Evolutionary conservation across 2,113 vertebrate genomes (phyloP).

Genomic region (Chionomys nivalis): DNA sequence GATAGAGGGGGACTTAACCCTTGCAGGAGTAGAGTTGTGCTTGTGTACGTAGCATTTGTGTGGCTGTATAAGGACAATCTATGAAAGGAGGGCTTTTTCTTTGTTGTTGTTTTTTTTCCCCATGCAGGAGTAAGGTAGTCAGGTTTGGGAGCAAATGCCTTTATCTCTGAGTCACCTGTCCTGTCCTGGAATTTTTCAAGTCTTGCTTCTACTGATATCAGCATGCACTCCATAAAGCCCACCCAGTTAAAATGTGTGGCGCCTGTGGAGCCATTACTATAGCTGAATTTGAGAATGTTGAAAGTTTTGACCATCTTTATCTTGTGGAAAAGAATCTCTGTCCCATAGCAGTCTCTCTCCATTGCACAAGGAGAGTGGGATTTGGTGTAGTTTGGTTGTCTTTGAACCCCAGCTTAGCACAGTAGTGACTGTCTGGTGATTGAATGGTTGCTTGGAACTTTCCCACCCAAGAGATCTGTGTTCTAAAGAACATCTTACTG

Average conservation of each 20-base stretch:
- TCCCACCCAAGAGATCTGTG: background rate
- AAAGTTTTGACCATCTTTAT: constrained; percentile 6
- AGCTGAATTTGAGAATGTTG: constrained; percentile 42
- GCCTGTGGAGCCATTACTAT: background rate
- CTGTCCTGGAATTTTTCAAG: background rate
- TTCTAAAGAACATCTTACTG: constrained; percentile 22
- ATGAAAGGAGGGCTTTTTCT: too few relatives aligned
- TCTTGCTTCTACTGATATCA: background rate
- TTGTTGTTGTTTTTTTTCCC: background rate
- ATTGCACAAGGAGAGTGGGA: background rate
- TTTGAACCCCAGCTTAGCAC: background rate
- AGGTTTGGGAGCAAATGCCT: background rate
- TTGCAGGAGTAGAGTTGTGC: background rate
- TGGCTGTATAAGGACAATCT: background rate
- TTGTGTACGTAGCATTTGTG: background rate
- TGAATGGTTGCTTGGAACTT: background rate
- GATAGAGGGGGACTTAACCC: too few relatives aligned
- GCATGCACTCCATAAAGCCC: background rate
- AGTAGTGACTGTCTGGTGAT: background rate
- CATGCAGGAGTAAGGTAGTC: background rate
- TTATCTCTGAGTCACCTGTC: background rate
- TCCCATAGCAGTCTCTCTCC: background rate
- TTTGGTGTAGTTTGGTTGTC: background rate
- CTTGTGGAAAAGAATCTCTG: background rate
- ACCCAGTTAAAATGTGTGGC: background rate